Conservation (phyloP, 2,797 vertebrate species). For the Myotis vivesi region DNA sequence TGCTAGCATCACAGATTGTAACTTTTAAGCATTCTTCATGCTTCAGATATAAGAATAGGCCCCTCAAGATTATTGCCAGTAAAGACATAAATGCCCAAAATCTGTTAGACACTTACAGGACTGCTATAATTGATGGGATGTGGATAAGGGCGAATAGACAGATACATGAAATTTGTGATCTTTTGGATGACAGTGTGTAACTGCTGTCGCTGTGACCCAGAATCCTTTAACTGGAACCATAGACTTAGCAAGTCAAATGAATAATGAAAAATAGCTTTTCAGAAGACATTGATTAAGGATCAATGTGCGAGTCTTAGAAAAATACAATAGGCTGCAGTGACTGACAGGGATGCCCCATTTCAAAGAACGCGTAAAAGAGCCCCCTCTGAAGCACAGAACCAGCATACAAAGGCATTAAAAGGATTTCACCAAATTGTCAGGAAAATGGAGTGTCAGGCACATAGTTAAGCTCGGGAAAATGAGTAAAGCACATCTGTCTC, state of each 20-base stretch:
- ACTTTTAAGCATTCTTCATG: slow-evolving; percentile 41
- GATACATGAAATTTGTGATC: not conserved
- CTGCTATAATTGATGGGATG: not conserved
- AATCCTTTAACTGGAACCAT: slow-evolving; percentile 45
- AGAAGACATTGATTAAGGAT: not conserved
- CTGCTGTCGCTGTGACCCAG: not conserved
- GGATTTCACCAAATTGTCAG: not conserved
- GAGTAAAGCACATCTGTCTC: not conserved
- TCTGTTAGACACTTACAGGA: not conserved
- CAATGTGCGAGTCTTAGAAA: not conserved
- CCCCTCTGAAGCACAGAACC: not conserved
- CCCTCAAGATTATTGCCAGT: slow-evolving; percentile 39
- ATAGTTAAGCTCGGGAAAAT: not conserved
- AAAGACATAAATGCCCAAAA: slow-evolving; percentile 53
- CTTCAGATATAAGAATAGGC: slow-evolving; percentile 22
- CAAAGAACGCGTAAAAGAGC: not conserved
- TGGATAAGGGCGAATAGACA: not conserved
- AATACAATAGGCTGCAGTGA: not conserved
- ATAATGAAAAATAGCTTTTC: not conserved
- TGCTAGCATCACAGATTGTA: slow-evolving; percentile 8
- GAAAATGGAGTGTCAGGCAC: not conserved
- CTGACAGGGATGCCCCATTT: not conserved
- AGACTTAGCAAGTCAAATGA: slow-evolving; percentile 56
- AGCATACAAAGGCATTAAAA: not conserved
- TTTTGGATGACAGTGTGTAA: not conserved